Percentiles rank a stretch among this genome's conserved stretches.
Evolutionary conservation across 2,888 invertebrate species (phyloP).

Genomic region (Pediacus dermestoides): DNA sequence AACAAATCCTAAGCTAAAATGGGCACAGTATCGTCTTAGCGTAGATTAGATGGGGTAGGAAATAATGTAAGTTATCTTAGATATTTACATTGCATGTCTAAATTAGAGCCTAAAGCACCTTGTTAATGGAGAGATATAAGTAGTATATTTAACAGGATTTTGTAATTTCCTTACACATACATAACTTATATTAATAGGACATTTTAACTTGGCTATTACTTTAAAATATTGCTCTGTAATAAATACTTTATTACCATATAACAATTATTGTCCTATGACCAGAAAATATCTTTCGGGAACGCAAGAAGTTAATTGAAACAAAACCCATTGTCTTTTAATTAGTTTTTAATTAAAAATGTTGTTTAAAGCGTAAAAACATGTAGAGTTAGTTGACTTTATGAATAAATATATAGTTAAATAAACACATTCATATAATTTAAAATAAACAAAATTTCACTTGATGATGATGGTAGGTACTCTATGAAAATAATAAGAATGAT

Average conservation of each 20-base stretch:
- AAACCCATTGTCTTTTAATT: no score
- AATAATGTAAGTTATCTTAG: slow-evolving; percentile 42
- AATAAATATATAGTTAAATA: background rate
- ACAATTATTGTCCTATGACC: slow-evolving; percentile 6
- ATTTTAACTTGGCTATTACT: slow-evolving; percentile 34
- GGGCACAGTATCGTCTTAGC: slow-evolving; percentile 37
- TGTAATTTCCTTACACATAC: slow-evolving; percentile 35
- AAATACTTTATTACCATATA: slow-evolving; percentile 18
- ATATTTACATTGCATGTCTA: slow-evolving; percentile 42
- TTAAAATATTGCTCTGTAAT: slow-evolving; percentile 29
- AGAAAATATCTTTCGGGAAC: no score
- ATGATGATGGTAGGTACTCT: background rate
- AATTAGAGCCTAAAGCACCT: slow-evolving; percentile 40
- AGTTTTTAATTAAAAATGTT: no score
- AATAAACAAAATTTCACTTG: slow-evolving; percentile 1
- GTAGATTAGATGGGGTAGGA: slow-evolving; percentile 39
- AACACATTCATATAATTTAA: slow-evolving; percentile 1
- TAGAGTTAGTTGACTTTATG: background rate
- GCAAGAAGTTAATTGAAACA: no score
- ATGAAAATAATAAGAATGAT: slow-evolving; percentile 1
- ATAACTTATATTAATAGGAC: slow-evolving; percentile 38
- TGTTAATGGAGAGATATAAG: slow-evolving; percentile 41
- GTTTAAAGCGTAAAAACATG: no score
- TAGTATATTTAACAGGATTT: slow-evolving; percentile 38
- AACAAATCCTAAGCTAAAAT: slow-evolving; percentile 39